These are phyloP conservation scores for Drosophila sordidula DNA, from an alignment of 2,888 invertebrate genomes.

Conservation along the genomic window DNA sequence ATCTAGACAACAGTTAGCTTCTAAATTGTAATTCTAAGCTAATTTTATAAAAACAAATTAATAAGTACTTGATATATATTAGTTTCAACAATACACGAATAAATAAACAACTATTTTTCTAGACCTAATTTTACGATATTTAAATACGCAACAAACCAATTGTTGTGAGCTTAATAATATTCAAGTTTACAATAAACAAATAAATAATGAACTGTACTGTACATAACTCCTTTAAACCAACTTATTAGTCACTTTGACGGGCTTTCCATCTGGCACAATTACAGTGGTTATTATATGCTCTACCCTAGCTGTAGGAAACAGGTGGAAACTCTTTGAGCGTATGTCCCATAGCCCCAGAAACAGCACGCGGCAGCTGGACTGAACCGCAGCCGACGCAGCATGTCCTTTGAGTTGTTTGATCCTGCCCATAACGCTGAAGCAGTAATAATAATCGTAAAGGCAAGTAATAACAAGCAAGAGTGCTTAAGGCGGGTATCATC, in stretches of 20 bases:
- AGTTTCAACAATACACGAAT: no score
- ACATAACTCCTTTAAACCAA: slow-evolving; percentile 6
- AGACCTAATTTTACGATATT: not conserved
- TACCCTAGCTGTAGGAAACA: slow-evolving; percentile 30
- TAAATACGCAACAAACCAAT: not conserved
- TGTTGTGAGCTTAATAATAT: not conserved
- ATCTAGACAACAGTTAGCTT: no score
- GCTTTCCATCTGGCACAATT: slow-evolving; percentile 15
- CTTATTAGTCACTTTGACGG: slow-evolving; percentile 17
- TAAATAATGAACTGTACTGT: slow-evolving; percentile 3
- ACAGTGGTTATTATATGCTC: slow-evolving; percentile 17
- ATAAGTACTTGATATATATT: no score
- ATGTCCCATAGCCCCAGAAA: slow-evolving; percentile 33
- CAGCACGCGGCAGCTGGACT: slow-evolving; percentile 28
- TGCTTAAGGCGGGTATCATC: no score
- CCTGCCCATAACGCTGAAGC: slow-evolving; percentile 7
- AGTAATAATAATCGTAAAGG: slow-evolving; percentile 53
- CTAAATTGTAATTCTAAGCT: no score
- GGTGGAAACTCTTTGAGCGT: slow-evolving; percentile 30
- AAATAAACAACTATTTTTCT: not conserved
- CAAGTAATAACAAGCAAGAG: not conserved
- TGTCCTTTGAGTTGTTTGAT: slow-evolving; percentile 22
- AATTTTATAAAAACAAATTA: no score
- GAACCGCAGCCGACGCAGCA: slow-evolving; percentile 20
- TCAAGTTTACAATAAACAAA: not conserved